Percentiles rank a stretch among this genome's conserved stretches.
Conservation (phyloP, 1,140 invertebrate genomes). For the Camponotus pennsylvanicus region DNA sequence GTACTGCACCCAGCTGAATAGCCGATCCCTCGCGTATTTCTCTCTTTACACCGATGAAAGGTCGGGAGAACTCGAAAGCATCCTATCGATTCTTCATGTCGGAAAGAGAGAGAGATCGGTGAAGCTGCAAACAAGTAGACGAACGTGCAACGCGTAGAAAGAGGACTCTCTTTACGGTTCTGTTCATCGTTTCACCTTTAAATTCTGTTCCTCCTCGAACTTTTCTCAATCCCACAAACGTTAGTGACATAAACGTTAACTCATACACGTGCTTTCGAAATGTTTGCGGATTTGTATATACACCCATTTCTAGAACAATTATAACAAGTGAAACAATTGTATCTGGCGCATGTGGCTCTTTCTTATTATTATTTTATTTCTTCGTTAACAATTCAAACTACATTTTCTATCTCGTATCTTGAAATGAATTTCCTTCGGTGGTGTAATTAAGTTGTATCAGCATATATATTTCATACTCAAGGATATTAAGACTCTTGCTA, state of each 20-base stretch:
- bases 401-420: not conserved
- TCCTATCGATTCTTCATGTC: conserved; percentile 57
- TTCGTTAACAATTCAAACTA: not conserved
- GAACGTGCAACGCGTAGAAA: conserved; percentile 72
- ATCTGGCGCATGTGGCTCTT: not conserved
- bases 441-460: not conserved
- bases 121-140: conserved; percentile 74
- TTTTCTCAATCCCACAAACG: not conserved
- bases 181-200: conserved; percentile 56
- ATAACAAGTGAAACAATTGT: not conserved
- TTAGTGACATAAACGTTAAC: not conserved
- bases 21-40: not conserved
- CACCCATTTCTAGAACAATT: not conserved
- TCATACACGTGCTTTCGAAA: not conserved
- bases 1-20: conserved; percentile 21
- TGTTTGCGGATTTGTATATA: not conserved
- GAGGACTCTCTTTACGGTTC: conserved; percentile 29
- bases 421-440: not conserved
- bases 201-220: conserved; percentile 19
- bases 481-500: not conserved
- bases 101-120: conserved; percentile 25
- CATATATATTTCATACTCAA: not conserved
- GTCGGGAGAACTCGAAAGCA: conserved; percentile 53
- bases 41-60: conserved; percentile 15
- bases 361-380: not conserved